Evolutionary conservation across 2,797 vertebrate species (phyloP), one percentile per base, ranked within the genome.

Genomic region (Sebastes taczanowskii): DNA sequence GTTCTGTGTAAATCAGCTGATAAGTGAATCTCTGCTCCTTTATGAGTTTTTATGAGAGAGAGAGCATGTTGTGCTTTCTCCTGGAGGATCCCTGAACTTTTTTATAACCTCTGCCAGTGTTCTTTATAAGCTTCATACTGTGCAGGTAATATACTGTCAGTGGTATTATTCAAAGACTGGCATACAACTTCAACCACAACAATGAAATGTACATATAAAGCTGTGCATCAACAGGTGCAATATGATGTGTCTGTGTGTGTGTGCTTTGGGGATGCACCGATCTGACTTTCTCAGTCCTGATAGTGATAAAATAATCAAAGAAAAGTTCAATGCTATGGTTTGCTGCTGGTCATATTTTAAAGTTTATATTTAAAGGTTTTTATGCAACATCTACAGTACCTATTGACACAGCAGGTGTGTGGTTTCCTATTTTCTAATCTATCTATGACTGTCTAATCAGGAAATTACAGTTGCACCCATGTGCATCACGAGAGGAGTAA

Each of bases 1-100:
- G 29, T 49, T 87, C 32, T 46, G 64, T 60, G 52, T 71, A 76
- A 85, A 83, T 77, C 83, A 86, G 65, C 53, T 85, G 78, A 84
- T 75, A 67, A 74, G 60, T 69, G 61, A 49, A 68, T 77, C 25
- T 78, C 46, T 73, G 63, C 22, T 66, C 49, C 32, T 74, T 46
- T 22, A 46, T 25, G 42, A 46, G 68, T 68, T 82, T 76, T 4
- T n/a, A 4, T 68, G 71, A 71, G n/a, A 35, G 55, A n/a, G 49
- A n/a, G 27, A 71, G 2, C 16, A 30, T 29, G 11, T 64, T 72
- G n/a, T 14, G 7, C n/a, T 35, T 49, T 69, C 11, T 38, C 10
- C 22, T 22, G 11, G 4, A 53, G 46, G 34, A 65, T 59, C 30
- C 13, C 3, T 46, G 8, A 11, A n/a, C 53, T 42, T 35, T 34